Percentiles rank a stretch among this genome's conserved stretches.
These are phyloP conservation scores for Glaucopsyche alexis DNA, from an alignment of 2,888 invertebrate species.

Conservation along the genomic window DNA sequence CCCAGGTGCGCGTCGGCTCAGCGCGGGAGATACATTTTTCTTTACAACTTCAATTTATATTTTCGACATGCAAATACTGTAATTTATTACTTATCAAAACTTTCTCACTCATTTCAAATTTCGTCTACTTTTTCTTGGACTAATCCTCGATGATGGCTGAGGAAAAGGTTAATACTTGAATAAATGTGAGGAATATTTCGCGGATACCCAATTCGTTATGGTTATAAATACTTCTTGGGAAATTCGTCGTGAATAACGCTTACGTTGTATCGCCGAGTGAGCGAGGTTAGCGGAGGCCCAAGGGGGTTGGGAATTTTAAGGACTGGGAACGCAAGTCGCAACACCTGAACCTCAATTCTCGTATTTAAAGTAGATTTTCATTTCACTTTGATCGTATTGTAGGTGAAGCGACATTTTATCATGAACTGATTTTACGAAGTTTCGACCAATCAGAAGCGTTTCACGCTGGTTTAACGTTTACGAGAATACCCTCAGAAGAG, in stretches of 20 bases:
- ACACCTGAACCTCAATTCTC: no score
- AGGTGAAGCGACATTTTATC: no score
- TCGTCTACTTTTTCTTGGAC: background rate
- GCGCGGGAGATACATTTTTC: conserved; percentile 65
- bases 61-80: conserved; percentile 54
- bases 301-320: no score
- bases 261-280: no score
- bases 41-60: conserved; percentile 61
- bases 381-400: no score
- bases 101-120: conserved; percentile 43
- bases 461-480: no score
- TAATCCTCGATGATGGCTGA: background rate
- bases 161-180: background rate
- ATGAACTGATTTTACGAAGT: no score
- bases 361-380: no score
- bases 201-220: background rate
- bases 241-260: background rate
- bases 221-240: background rate
- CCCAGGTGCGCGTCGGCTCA: conserved; percentile 65
- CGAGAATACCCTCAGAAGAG: no score
- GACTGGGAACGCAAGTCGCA: no score
- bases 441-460: no score
- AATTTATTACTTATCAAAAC: conserved; percentile 55
- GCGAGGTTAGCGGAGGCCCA: no score
- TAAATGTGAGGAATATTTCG: background rate